phyloP scores from a whole-genome alignment of 2,113 vertebrate species.

The Axis porcinus region DNA sequence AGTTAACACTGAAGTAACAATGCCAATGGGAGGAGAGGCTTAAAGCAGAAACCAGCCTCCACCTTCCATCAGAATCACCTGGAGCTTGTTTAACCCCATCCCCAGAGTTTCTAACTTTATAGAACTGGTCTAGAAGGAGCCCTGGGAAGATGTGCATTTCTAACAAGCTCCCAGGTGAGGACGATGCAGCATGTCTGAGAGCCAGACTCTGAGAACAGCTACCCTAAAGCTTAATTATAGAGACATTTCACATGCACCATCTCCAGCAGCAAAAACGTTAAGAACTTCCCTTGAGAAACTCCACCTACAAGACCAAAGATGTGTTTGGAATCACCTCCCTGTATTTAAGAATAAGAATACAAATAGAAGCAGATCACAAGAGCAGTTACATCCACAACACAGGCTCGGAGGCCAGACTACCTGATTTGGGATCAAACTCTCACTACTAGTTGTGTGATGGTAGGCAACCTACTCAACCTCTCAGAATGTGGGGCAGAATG shows the following conservation, averaged over 20 bases:
- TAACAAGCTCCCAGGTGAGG: not conserved
- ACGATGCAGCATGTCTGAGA: not conserved
- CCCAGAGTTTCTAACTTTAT: not conserved
- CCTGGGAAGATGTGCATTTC: not conserved
- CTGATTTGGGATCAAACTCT: no score
- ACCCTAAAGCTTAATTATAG: not conserved
- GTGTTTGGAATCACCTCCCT: not conserved
- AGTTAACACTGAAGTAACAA: not conserved
- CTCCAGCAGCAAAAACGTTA: not conserved
- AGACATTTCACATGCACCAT: accelerated
- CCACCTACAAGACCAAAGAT: not conserved
- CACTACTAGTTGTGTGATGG: no score
- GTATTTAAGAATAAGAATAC: not conserved
- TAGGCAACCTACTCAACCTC: no score
- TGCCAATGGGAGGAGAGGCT: accelerated
- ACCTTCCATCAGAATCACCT: not conserved
- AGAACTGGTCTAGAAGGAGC: not conserved
- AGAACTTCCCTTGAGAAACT: not conserved
- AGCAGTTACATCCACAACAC: no score
- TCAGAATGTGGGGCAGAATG: no score
- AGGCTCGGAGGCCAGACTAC: no score
- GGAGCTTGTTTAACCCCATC: not conserved
- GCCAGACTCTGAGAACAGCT: not conserved
- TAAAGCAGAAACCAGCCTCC: not conserved
- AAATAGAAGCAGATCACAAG: not conserved